These are phyloP conservation scores for Brachirus orientalis DNA, from an alignment of 2,113 vertebrate species.

Conservation along the genomic window DNA sequence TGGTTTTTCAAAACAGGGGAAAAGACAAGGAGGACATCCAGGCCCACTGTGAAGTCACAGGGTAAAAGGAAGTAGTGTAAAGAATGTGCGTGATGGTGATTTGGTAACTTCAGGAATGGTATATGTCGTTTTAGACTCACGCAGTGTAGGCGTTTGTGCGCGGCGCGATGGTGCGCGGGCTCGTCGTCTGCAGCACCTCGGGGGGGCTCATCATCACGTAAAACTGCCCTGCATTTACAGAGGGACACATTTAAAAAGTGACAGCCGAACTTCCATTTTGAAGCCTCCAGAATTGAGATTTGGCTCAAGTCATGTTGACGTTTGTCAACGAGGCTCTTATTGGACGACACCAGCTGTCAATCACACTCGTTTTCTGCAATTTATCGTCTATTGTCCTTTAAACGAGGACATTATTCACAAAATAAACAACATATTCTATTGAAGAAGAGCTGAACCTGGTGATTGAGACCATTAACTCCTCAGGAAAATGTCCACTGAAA, in stretches of 20 bases:
- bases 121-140: conserved; percentile 73
- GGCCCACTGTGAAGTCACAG: neutral
- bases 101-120: neutral
- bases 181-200: conserved; percentile 88
- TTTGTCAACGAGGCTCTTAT: no score
- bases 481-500: no score
- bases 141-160: conserved; percentile 90
- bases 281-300: no score
- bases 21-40: neutral
- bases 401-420: no score
- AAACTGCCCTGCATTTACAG: conserved; percentile 84
- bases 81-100: conserved; percentile 1
- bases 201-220: conserved; percentile 95
- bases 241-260: neutral
- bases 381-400: no score
- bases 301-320: no score
- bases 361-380: no score
- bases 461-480: no score
- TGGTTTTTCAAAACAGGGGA: conserved; percentile 28
- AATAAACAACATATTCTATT: no score
- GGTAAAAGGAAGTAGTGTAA: neutral
- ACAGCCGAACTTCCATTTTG: no score
- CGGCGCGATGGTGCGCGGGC: conserved; percentile 87
- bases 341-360: no score
- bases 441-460: no score